Conservation (phyloP, 2,888 invertebrate genomes). For the Acleris laterana region DNA sequence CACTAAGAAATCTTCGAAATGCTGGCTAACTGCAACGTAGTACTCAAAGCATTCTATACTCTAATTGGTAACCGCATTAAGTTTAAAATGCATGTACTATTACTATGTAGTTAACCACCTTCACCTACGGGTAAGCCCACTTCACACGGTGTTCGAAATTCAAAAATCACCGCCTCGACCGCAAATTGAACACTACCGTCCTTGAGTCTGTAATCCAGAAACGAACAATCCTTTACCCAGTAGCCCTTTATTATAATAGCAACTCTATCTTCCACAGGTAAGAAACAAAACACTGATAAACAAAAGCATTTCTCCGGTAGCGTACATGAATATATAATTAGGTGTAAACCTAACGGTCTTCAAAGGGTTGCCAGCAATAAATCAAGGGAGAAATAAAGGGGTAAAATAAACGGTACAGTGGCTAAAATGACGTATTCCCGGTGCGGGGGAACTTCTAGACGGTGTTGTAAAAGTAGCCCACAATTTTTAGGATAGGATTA, state of each 20-base stretch:
- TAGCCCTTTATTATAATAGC: conserved; percentile 37
- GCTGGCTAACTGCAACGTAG: too few species aligned
- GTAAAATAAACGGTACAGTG: conserved; percentile 54
- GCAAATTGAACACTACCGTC: too few species aligned
- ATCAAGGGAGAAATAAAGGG: conserved; percentile 54
- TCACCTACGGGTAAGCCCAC: too few species aligned
- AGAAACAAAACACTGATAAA: conserved; percentile 40
- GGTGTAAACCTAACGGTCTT: conserved; percentile 50
- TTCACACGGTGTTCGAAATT: too few species aligned
- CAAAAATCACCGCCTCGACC: too few species aligned
- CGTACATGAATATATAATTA: conserved; percentile 60
- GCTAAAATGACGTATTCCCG: conserved; percentile 47
- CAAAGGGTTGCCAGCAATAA: conserved; percentile 45
- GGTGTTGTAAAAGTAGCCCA: conserved; percentile 19
- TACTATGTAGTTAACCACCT: too few species aligned
- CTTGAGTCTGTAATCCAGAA: too few species aligned
- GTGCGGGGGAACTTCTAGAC: conserved; percentile 11
- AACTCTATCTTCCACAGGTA: conserved; percentile 32
- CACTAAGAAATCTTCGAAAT: too few species aligned
- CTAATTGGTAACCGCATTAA: too few species aligned
- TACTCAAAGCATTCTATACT: too few species aligned
- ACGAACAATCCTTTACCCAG: conserved; percentile 14
- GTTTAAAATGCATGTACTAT: too few species aligned
- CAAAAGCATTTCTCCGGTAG: conserved; percentile 41
- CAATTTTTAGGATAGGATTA: conserved; percentile 19